phyloP scores from a whole-genome alignment of 1,140 invertebrate genomes.

The Panagrolaimus sp. region DNA sequence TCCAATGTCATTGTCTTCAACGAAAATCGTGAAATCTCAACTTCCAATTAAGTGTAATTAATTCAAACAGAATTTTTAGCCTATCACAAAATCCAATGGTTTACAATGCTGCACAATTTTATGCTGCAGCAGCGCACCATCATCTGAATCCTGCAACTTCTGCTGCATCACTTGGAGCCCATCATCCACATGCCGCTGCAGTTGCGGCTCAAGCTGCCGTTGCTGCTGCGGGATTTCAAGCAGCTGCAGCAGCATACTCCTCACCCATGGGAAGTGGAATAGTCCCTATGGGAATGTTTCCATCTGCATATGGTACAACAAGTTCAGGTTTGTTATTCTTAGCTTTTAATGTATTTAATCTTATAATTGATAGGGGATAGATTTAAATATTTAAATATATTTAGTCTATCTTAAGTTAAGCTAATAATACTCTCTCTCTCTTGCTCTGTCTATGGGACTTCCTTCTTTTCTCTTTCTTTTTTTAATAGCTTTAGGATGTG shows the following conservation, averaged over 20 bases:
- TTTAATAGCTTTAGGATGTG: too few relatives aligned
- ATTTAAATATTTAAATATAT: background rate
- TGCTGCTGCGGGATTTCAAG: background rate
- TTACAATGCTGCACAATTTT: background rate
- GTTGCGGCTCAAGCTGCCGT: background rate
- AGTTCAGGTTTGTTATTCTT: background rate
- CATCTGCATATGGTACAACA: background rate
- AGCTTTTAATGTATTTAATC: background rate
- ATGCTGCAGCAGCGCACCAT: background rate
- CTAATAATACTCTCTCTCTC: background rate
- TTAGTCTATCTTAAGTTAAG: background rate
- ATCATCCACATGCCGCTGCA: background rate
- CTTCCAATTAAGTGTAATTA: too few relatives aligned
- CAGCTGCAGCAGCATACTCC: background rate
- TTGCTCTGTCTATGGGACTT: too few relatives aligned
- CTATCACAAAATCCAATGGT: background rate
- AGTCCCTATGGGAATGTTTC: background rate
- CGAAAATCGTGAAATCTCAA: too few relatives aligned
- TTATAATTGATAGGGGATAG: too few relatives aligned
- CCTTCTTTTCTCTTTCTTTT: background rate
- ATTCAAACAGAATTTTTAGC: too few relatives aligned
- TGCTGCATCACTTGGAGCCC: background rate
- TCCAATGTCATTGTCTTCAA: too few relatives aligned
- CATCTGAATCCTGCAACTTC: slow-evolving; percentile 9
- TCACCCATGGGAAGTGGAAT: background rate